Evolutionary conservation across 2,888 invertebrate genomes (phyloP).

Genomic region (Cephus pygmeus): DNA sequence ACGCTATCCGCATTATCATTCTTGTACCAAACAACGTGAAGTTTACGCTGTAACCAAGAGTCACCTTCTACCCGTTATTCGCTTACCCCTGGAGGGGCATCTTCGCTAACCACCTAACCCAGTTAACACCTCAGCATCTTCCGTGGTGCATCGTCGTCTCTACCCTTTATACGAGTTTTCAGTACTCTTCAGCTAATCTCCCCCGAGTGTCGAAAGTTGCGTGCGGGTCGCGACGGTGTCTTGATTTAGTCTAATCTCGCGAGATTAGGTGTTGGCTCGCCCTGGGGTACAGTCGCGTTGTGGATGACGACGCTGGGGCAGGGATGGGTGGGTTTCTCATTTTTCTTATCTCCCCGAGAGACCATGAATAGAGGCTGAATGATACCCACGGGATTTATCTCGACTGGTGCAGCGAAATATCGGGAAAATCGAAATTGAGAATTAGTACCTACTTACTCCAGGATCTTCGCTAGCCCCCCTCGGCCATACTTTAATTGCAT

Average conservation of each 20-base stretch:
- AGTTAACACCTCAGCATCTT: background rate
- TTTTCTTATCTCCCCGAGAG: conserved; percentile 1
- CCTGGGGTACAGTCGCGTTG: background rate
- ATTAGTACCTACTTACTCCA: background rate
- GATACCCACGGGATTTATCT: background rate
- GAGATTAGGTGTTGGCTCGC: background rate
- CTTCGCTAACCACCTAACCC: background rate
- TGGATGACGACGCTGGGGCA: background rate
- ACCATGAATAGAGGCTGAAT: background rate
- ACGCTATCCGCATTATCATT: conserved; percentile 57
- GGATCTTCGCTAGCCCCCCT: background rate
- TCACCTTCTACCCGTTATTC: conserved; percentile 9
- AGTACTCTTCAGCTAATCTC: conserved; percentile 53
- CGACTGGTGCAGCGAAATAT: background rate
- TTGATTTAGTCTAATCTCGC: conserved; percentile 1
- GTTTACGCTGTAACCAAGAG: conserved; percentile 35
- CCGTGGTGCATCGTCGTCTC: background rate
- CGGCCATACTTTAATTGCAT: conserved; percentile 38
- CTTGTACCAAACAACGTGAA: conserved; percentile 56
- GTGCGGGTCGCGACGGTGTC: background rate
- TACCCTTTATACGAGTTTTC: conserved; percentile 47
- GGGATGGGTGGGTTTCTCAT: background rate
- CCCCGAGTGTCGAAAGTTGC: conserved; percentile 23
- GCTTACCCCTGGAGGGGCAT: background rate
- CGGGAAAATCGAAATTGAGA: conserved; percentile 5